Evolutionary conservation across 35 echinoderm and acorn worm species (phyloP), one percentile per base, ranked within the genome.

Genomic region (Lytechinus pictus): DNA sequence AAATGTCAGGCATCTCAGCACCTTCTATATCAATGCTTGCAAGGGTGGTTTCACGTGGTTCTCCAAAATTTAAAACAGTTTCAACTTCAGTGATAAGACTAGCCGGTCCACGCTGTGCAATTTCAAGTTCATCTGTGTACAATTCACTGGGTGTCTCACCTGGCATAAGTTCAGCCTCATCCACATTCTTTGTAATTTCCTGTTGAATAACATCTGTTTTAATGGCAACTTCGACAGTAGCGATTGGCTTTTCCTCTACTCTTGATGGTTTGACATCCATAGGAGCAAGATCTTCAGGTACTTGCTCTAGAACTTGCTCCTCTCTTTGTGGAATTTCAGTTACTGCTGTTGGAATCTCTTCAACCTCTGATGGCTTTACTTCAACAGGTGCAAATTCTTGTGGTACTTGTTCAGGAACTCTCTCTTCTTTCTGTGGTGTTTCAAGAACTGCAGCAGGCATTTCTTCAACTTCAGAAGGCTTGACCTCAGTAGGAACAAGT

Each of bases 111-210:
- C 55, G 52, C 27, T 58, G 55, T 58, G 6, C 29, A 94, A 94
- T 94, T 94, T 94, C n/a, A 28, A 55, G 21, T 94, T 94, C 92
- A 54, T 11, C 92, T 53, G 92, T 51, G 9, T n/a, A 7, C 9
- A 94, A 28, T 27, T 94, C 92, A 94, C 6, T 9, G 55, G 92
- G 54, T 16, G 27, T 55, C 56, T 66, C 72, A 61, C 94, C 53
- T 88, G 86, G 86, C 44, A 52, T 88, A 21, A 88, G 10, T 88
- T 21, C 52, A 61, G 58, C 96, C 53, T 94, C 11, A 52, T 86
- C 53, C 9, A 94, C 27, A 52, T 96, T 91, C 44, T 95, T 94
- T 52, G 94, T 87, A 86, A 92, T 91, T 91, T 98, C 95, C 91
- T 86, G 53, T 51, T 92, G 33, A 6, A 95, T 21, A 13, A 54